Percentiles rank a stretch among this genome's conserved stretches.
phyloP scores from a whole-genome alignment of 2,888 invertebrate species.

The Tinea semifulvella region DNA sequence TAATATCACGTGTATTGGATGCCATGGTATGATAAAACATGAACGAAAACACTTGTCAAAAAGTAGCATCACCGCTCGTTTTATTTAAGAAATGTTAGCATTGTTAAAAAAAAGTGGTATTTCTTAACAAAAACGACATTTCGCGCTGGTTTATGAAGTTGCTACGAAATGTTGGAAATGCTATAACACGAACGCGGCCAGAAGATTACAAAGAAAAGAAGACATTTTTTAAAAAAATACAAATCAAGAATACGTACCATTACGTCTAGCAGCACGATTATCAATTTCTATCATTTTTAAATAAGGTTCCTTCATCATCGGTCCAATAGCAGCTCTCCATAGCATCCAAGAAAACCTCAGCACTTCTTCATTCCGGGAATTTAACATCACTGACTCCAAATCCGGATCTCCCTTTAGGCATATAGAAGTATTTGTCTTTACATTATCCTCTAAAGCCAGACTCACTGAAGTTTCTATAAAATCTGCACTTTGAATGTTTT shows the following conservation, averaged over 20 bases:
- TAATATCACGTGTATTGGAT: no score
- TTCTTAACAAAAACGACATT: no score
- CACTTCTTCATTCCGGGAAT: slow-evolving; percentile 48
- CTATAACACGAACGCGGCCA: no score
- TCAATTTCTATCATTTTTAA: slow-evolving; percentile 60
- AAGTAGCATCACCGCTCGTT: no score
- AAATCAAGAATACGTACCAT: slow-evolving; percentile 53
- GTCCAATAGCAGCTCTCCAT: slow-evolving; percentile 73
- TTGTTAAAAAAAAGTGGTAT: no score
- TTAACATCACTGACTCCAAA: slow-evolving; percentile 66
- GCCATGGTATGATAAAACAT: no score
- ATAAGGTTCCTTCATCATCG: slow-evolving; percentile 63
- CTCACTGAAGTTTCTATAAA: not conserved
- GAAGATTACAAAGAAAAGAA: no score
- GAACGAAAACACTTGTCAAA: no score
- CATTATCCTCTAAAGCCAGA: not conserved
- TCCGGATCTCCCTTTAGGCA: slow-evolving; percentile 72
- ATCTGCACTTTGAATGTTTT: slow-evolving; percentile 14
- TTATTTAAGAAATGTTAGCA: no score
- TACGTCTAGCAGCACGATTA: slow-evolving; percentile 70
- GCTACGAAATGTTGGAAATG: no score
- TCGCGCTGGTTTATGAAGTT: no score
- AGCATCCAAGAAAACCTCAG: slow-evolving; percentile 71
- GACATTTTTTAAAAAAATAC: not conserved
- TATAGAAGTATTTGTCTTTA: slow-evolving; percentile 19